A percentile compares a stretch with the other conserved stretches of the same genome.
Evolutionary conservation across 2,797 vertebrate genomes (phyloP).

Genomic region (Allenopithecus nigroviridis): DNA sequence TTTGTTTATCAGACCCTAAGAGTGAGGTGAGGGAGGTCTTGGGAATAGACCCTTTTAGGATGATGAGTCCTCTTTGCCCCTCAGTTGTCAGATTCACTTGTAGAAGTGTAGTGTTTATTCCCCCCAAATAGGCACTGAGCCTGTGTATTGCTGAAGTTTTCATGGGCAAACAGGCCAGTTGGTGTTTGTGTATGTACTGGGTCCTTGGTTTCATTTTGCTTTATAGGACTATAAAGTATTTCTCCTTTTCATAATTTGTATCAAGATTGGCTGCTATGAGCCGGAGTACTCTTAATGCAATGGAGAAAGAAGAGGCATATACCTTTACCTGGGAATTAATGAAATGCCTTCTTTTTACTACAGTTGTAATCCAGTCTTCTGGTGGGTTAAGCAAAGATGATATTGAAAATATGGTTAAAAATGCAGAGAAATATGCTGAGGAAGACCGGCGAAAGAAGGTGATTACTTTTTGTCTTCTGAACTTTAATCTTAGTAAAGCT

Average conservation of each 20-base stretch:
- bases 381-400: conserved; percentile 99
- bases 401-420: conserved; percentile 99
- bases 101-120: neutral
- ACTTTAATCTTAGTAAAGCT: accelerated
- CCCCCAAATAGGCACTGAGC: neutral
- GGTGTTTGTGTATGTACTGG: no score
- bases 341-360: neutral
- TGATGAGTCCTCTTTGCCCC: neutral
- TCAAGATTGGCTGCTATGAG: neutral
- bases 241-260: neutral
- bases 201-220: conserved; percentile 2
- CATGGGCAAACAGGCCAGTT: neutral
- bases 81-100: neutral
- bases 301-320: neutral
- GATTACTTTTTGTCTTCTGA: neutral
- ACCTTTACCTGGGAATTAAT: conserved; percentile 11
- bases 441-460: conserved; percentile 97
- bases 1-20: neutral
- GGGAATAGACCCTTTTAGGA: neutral
- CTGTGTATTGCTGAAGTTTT: neutral
- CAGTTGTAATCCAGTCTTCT: conserved; percentile 99
- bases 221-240: neutral
- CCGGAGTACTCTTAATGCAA: neutral
- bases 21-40: neutral
- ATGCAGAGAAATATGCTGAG: conserved; percentile 96